Base-by-base conservation (phyloP, 2,797 vertebrate genomes). In the Mallotus villosus region DNA sequence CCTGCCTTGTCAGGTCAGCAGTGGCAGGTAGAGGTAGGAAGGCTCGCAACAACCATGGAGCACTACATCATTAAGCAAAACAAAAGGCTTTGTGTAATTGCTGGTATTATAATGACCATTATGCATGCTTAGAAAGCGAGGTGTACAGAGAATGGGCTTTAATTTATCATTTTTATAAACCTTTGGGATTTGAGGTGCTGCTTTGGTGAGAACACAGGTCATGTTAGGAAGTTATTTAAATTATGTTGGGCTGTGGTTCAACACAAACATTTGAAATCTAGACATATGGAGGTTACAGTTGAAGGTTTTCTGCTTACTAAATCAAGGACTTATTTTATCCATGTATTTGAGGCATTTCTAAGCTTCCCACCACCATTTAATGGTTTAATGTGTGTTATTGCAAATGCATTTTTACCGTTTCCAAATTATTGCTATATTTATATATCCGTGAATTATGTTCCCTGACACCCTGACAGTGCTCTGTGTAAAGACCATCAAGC, bases 41-140 rank as follows among this genome's bases (percentile, higher is more conserved):
- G 82, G 77, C 80, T 89, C 74, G 62, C 66, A 82, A 80, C 84
- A 89, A 84, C 75, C 17, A n/a, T 70, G 17, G 83, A 87, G 80
- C 87, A 75, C 80, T 74, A 32, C 85, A 89, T 91, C 89, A 90
- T 91, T 93, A 91, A 88, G 82, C 72, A 88, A 91, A 90, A 91
- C 76, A 80, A 87, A 89, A 86, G 77, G 81, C 87, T 90, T 41
- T 78, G 73, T 90, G 61, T 94, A 94, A 93, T 94, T 94, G 88
- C 88, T 80, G 89, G 85, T 85, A 91, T 92, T 93, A 92, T 91
- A 94, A 91, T 86, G 74, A 78, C 90, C 85, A 88, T 94, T 95
- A 94, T 82, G 88, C 87, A 88, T 88, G 85, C 87, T 94, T 91
- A 91, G 84, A 92, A 87, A 85, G 60, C 82, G 87, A 90, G 86